These are phyloP conservation scores for Podotricha telesiphe DNA, from an alignment of 2,888 invertebrate species.

Conservation along the genomic window DNA sequence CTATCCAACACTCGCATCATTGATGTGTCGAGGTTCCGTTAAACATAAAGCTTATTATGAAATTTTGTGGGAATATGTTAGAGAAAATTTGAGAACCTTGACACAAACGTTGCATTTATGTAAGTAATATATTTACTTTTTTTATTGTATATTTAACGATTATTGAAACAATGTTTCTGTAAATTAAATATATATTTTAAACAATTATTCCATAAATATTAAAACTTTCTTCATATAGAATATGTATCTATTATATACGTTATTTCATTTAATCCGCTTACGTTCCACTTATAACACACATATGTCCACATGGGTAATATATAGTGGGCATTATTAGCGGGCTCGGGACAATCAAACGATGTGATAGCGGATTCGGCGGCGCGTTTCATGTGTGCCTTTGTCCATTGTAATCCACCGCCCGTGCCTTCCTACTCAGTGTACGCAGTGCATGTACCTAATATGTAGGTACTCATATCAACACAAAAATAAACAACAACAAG, in stretches of 20 bases:
- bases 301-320: slow-evolving; percentile 70
- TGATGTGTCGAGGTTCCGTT: no score
- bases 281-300: slow-evolving; percentile 43
- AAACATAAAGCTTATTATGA: no score
- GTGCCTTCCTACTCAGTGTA: slow-evolving; percentile 37
- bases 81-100: no score
- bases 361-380: slow-evolving; percentile 80
- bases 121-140: no score
- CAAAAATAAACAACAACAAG: neutral
- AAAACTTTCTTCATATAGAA: no score
- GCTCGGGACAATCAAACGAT: slow-evolving; percentile 71
- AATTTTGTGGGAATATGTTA: no score
- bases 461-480: neutral
- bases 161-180: no score
- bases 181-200: no score
- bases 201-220: no score
- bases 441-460: slow-evolving; percentile 9
- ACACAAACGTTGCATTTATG: no score
- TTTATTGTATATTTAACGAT: no score
- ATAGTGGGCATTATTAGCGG: slow-evolving; percentile 70
- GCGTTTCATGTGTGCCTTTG: slow-evolving; percentile 78
- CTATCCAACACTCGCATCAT: no score
- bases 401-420: slow-evolving; percentile 73
- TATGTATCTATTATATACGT: neutral
- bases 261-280: slow-evolving; percentile 13